phyloP scores from a whole-genome alignment of 2,888 invertebrate genomes.

The Melieria omissa region DNA sequence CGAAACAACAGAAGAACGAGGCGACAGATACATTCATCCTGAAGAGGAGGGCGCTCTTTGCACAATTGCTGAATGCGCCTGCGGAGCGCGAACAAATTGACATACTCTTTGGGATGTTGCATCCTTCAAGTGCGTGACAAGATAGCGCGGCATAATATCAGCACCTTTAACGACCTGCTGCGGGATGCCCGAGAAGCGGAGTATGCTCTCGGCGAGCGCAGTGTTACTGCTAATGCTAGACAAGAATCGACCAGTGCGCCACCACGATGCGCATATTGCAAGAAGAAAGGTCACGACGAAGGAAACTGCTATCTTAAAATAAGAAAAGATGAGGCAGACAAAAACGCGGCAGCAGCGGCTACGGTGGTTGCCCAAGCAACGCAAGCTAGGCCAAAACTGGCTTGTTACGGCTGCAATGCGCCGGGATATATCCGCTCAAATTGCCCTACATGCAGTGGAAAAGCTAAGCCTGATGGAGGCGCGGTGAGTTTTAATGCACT shows the following conservation, averaged over 20 bases:
- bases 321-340: constrained; percentile 10
- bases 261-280: not conserved
- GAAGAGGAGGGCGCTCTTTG: constrained; percentile 6
- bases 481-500: constrained; percentile 10
- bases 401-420: constrained; percentile 35
- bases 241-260: not conserved
- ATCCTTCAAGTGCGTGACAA: constrained; percentile 13
- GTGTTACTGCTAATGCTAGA: no score
- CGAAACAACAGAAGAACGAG: constrained; percentile 18
- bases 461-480: not conserved
- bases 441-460: not conserved
- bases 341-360: not conserved
- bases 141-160: constrained; percentile 14
- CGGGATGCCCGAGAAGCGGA: constrained; percentile 17
- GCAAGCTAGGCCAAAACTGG: constrained; percentile 28
- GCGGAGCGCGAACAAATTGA: constrained; percentile 23
- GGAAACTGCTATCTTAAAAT: not conserved
- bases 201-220: constrained; percentile 8
- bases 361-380: not conserved
- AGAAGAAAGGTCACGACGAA: constrained; percentile 13
- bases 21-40: constrained; percentile 20
- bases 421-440: constrained; percentile 27
- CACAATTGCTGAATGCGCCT: constrained; percentile 10
- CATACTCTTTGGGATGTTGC: constrained; percentile 24
- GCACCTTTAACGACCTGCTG: constrained; percentile 11